Evolutionary conservation across 2,113 vertebrate genomes (phyloP), one percentile per base, ranked within the genome.

Genomic region (Acanthisitta chloris): DNA sequence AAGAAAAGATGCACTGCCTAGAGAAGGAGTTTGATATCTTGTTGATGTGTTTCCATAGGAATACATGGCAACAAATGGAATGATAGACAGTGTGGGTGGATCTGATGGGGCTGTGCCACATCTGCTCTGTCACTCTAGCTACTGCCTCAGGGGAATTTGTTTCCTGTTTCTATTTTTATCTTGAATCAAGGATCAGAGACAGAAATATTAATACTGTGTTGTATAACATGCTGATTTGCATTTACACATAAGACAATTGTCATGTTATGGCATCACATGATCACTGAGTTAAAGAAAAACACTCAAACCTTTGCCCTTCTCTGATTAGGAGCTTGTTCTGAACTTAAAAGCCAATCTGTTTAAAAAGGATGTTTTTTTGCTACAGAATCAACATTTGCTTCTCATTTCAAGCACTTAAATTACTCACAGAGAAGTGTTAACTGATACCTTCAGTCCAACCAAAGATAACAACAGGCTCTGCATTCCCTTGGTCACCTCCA

Each of bases 381-480:
- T 57, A 38, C 5, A 83, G n/a, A 84, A 83, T n/a, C 40, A 77
- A 33, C 10, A 25, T 54, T 76, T 38, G 52, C 40, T 61, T 57
- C 28, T 2, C 49, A n/a, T 65, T 87, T 33, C 38, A 89, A 89
- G 33, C 31, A 82, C 10, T 61, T n/a, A 17, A 66, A 7, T 67
- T 89, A 64, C 83, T 91, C 77, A 88, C 86, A 80, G 52, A 94
- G 93, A 95, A 91, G 38, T 85, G 18, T 82, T 81, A 40, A 81
- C 38, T 90, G 88, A 98, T 98, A 99, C 99, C 86, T 99, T 98
- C 66, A 99, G 95, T 69, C 99, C 99, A 85, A 99, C 96, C 76
- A 99, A 97, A 24, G 99, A 99, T 29, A 99, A 98, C 83, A 99
- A 93, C 58, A 99, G 98, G 66, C 97, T 98, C 64, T 98, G 98